Conservation (phyloP, 1,140 invertebrate species). For the Hylaeus volcanicus region DNA sequence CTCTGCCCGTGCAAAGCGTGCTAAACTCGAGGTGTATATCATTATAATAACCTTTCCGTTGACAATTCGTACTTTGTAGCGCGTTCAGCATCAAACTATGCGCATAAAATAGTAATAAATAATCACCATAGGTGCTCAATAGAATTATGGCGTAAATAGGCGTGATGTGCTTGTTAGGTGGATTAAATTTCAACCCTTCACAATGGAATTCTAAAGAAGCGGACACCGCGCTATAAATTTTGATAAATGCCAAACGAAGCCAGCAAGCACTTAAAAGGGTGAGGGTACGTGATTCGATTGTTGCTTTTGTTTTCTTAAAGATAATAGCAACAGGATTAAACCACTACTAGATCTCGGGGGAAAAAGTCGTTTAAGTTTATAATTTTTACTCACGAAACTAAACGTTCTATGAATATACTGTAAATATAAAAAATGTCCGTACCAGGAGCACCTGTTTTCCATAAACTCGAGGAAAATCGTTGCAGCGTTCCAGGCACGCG, state of each 20-base stretch:
- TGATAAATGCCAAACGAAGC: neutral
- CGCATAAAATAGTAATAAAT: neutral
- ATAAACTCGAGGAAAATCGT: neutral
- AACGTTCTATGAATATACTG: too few relatives aligned
- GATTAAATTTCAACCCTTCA: too few relatives aligned
- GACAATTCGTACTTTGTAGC: neutral
- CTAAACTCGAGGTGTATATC: constrained; percentile 2
- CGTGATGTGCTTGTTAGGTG: too few relatives aligned
- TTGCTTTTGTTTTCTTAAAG: too few relatives aligned
- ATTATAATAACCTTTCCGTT: neutral
- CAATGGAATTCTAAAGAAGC: neutral
- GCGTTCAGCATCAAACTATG: neutral
- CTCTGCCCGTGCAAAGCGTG: too few relatives aligned
- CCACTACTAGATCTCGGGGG: too few relatives aligned
- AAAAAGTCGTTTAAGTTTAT: too few relatives aligned
- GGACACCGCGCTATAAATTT: neutral
- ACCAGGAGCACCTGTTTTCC: neutral
- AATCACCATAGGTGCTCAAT: neutral
- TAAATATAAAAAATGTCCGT: too few relatives aligned
- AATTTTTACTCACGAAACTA: too few relatives aligned
- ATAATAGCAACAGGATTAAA: too few relatives aligned
- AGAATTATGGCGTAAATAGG: neutral
- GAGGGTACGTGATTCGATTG: too few relatives aligned
- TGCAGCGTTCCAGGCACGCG: neutral
- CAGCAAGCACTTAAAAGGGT: neutral